Evolutionary conservation across 2,113 vertebrate genomes (phyloP).

Genomic region (Oceanodroma tethys): DNA sequence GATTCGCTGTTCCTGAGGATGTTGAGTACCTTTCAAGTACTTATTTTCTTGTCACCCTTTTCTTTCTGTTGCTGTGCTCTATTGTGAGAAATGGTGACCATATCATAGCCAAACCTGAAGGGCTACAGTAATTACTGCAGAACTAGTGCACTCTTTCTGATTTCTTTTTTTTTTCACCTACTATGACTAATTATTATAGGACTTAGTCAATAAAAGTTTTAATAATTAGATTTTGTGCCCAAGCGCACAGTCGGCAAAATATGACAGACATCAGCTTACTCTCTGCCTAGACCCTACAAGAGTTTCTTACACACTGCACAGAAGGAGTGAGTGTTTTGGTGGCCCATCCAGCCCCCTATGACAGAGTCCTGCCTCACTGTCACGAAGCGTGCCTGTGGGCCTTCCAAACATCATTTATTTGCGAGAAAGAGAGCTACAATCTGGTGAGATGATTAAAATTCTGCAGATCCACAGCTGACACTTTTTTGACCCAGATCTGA

Average conservation of each 20-base stretch:
- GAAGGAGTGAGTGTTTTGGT: background rate
- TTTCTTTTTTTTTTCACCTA: background rate
- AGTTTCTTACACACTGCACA: background rate
- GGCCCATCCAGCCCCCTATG: background rate
- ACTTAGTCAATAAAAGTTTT: background rate
- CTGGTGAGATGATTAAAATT: background rate
- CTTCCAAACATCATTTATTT: background rate
- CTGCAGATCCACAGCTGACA: slow-evolving; percentile 16
- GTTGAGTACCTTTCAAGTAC: background rate
- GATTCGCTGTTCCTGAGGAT: background rate
- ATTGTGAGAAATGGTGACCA: background rate
- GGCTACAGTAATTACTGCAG: background rate
- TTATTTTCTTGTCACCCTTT: background rate
- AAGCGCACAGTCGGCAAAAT: background rate
- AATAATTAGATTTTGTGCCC: background rate
- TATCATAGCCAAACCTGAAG: background rate
- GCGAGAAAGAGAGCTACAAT: background rate
- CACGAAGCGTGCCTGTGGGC: background rate
- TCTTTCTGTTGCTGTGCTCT: background rate
- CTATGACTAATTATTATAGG: background rate
- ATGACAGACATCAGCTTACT: background rate
- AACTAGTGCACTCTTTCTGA: background rate
- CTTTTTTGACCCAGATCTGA: slow-evolving; percentile 44
- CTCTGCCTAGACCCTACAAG: background rate
- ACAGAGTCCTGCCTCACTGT: background rate